Conservation (phyloP, 2,888 invertebrate species). For the Silvanus unidentatus region DNA sequence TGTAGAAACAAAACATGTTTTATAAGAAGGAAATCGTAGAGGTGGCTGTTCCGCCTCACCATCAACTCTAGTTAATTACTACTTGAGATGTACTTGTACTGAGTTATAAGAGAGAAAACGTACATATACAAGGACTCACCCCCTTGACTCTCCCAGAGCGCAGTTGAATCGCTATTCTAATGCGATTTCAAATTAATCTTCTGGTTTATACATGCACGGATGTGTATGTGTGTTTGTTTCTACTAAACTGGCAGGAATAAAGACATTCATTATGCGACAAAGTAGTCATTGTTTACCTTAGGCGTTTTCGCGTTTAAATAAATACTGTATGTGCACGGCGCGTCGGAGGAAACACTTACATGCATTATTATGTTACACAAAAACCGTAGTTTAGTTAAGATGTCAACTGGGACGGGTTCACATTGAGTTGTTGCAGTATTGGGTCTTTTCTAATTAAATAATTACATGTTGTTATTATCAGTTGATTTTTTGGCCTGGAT, state of each 20-base stretch:
- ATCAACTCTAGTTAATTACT: constrained; percentile 15
- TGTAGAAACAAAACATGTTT: too few species aligned
- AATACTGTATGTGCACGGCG: constrained; percentile 8
- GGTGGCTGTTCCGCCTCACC: constrained; percentile 10
- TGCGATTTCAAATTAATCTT: constrained; percentile 18
- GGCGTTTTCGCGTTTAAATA: constrained; percentile 14
- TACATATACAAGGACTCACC: not conserved
- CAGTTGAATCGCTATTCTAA: constrained; percentile 13
- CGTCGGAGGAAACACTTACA: too few species aligned
- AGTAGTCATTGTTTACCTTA: constrained; percentile 14
- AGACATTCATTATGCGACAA: constrained; percentile 19
- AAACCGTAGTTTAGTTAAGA: too few species aligned
- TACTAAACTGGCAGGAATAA: constrained; percentile 15
- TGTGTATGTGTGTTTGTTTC: constrained; percentile 11
- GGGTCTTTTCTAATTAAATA: too few species aligned
- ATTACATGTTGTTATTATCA: too few species aligned
- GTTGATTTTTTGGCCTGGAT: too few species aligned
- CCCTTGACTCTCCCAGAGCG: too few species aligned
- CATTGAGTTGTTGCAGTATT: too few species aligned
- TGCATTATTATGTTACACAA: too few species aligned
- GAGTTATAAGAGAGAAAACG: constrained; percentile 6
- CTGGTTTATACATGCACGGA: too few species aligned
- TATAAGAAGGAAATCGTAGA: constrained; percentile 1
- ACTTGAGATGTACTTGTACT: constrained; percentile 17
- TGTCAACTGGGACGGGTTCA: too few species aligned